Conservation (phyloP, 2,888 invertebrate genomes). For the Diaprepes abbreviatus region DNA sequence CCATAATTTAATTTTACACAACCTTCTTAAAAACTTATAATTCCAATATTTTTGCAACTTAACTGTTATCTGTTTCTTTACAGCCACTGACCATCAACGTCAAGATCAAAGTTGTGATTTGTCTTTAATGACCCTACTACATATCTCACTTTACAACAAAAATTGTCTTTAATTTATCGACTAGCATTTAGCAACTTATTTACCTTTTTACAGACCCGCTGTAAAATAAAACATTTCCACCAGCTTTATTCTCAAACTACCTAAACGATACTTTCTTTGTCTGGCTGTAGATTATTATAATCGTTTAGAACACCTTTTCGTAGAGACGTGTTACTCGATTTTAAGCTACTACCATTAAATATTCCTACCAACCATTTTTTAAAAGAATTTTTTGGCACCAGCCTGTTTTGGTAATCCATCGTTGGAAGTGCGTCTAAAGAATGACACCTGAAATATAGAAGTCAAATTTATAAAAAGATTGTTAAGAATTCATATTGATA, state of each 20-base stretch:
- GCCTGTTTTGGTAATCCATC: constrained; percentile 71
- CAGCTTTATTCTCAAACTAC: background rate
- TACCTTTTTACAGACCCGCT: constrained; percentile 25
- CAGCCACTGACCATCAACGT: background rate
- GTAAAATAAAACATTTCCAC: background rate
- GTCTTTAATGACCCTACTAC: background rate
- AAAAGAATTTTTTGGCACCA: constrained; percentile 75
- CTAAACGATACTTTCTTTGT: constrained; percentile 74
- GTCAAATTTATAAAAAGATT: no score
- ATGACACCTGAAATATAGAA: constrained; percentile 73
- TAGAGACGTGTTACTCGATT: constrained; percentile 74
- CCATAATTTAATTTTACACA: background rate
- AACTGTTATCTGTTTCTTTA: background rate
- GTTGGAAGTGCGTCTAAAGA: constrained; percentile 80
- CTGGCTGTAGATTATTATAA: constrained; percentile 71
- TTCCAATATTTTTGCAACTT: background rate
- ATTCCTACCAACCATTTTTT: constrained; percentile 82
- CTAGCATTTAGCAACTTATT: constrained; percentile 19
- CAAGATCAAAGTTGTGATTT: constrained; percentile 1
- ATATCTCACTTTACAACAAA: background rate
- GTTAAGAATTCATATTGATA: no score
- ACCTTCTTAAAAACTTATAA: background rate
- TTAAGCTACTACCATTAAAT: constrained; percentile 80
- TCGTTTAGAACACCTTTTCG: constrained; percentile 71
- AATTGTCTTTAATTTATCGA: constrained; percentile 24